Evolutionary conservation across 2,888 invertebrate genomes (phyloP).

Genomic region (Autographa pulchrina): DNA sequence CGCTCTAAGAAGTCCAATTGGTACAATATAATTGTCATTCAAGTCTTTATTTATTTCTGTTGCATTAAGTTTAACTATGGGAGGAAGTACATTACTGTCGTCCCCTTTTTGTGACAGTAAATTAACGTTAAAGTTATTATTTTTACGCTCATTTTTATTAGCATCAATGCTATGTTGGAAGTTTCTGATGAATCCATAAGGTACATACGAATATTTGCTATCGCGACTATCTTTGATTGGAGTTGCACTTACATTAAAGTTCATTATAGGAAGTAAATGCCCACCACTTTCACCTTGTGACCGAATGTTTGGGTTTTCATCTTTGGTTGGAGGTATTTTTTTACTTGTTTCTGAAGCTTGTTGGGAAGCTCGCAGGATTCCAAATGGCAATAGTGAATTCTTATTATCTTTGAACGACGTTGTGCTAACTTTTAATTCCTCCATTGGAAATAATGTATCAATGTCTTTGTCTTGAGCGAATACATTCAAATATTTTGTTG

Average conservation of each 20-base stretch:
- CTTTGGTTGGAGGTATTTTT: background rate
- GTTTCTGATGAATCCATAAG: background rate
- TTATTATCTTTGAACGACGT: conserved; percentile 8
- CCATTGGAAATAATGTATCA: background rate
- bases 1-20: background rate
- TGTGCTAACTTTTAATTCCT: background rate
- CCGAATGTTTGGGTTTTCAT: background rate
- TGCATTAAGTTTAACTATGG: background rate
- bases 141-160: background rate
- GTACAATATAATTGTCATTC: background rate
- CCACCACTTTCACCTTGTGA: background rate
- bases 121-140: background rate
- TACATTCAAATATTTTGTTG: background rate
- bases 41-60: background rate
- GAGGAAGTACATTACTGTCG: background rate
- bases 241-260: background rate
- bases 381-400: conserved; percentile 8
- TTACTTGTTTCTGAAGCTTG: background rate
- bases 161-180: background rate
- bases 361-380: conserved; percentile 7
- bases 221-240: background rate
- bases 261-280: background rate
- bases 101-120: background rate
- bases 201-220: background rate
- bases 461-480: conserved; percentile 9